Conservation (phyloP, 2,888 invertebrate genomes). For the Cheilosia grossa region DNA sequence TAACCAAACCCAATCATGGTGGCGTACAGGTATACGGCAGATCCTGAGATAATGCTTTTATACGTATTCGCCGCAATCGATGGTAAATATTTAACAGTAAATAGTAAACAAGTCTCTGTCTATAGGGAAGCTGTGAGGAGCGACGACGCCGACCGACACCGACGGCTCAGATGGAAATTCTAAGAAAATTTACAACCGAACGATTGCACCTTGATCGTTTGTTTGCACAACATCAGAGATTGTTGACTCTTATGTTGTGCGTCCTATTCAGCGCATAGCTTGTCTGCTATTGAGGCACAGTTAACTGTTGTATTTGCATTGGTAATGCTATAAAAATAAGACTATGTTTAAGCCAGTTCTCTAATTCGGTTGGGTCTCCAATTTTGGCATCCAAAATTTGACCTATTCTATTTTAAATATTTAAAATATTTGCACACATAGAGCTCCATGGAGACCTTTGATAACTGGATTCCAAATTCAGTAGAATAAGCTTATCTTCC, state of each 20-base stretch:
- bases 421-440: too few species aligned
- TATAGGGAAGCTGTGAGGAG: conserved; percentile 20
- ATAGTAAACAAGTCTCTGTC: conserved; percentile 3
- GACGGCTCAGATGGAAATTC: conserved; percentile 54
- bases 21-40: conserved; percentile 1
- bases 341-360: too few species aligned
- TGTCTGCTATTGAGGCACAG: not conserved
- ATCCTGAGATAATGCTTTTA: not conserved
- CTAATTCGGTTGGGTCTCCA: too few species aligned
- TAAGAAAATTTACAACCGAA: conserved; percentile 24
- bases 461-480: too few species aligned
- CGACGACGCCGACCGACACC: not conserved
- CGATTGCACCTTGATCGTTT: conserved; percentile 43
- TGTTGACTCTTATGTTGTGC: conserved; percentile 19
- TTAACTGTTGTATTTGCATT: not conserved
- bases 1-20: conserved; percentile 65
- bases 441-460: too few species aligned
- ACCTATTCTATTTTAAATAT: too few species aligned
- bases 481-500: too few species aligned
- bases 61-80: conserved; percentile 17
- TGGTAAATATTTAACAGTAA: conserved; percentile 39
- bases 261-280: not conserved
- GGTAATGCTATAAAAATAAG: too few species aligned
- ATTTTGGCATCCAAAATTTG: too few species aligned
- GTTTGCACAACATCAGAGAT: conserved; percentile 38